Conservation (phyloP, 2,888 invertebrate species). For the Erpobdella octoculata region DNA sequence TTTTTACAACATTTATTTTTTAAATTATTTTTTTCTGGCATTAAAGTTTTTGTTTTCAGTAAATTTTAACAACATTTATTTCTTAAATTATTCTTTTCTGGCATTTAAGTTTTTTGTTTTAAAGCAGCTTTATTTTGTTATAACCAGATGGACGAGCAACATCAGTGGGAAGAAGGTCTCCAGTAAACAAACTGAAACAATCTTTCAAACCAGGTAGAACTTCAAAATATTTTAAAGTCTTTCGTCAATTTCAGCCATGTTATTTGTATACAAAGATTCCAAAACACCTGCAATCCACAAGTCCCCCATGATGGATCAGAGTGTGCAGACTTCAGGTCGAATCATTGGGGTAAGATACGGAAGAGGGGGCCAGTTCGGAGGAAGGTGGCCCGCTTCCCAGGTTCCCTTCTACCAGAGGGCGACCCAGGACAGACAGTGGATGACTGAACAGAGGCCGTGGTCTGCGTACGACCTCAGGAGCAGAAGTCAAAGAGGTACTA, state of each 20-base stretch:
- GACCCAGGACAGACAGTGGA: not conserved
- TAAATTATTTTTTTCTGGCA: too few species aligned
- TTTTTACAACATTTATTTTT: not conserved
- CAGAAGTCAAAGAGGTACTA: not conserved
- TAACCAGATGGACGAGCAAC: not conserved
- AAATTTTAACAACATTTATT: too few species aligned
- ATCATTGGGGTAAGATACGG: not conserved
- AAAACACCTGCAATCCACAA: not conserved
- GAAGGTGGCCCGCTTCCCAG: not conserved
- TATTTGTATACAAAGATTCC: not conserved
- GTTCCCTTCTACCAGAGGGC: not conserved
- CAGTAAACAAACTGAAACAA: not conserved
- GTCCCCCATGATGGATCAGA: conserved; percentile 23
- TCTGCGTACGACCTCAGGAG: too few species aligned
- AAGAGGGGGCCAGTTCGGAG: not conserved
- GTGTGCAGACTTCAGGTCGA: conserved; percentile 26
- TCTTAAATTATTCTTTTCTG: too few species aligned
- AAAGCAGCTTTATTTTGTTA: not conserved
- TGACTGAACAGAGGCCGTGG: not conserved
- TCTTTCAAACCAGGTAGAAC: not conserved
- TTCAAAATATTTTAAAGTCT: not conserved
- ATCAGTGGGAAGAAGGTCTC: not conserved
- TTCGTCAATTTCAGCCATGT: not conserved
- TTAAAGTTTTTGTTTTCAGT: too few species aligned
- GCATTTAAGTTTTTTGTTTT: not conserved